Conservation (phyloP, 2,888 invertebrate species). For the Salticus scenicus region DNA sequence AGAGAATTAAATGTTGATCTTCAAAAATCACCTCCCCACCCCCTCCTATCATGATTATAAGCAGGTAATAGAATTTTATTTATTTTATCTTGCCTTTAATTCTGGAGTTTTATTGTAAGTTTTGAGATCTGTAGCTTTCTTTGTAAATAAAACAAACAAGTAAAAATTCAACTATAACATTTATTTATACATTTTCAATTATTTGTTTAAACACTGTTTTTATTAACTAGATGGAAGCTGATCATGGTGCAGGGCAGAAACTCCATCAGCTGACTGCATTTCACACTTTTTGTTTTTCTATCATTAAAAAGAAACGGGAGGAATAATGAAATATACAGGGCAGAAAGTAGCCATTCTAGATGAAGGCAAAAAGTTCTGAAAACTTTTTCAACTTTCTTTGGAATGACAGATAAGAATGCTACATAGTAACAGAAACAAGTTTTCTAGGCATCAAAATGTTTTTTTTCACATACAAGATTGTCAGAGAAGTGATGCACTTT, state of each 20-base stretch:
- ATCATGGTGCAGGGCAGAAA: slow-evolving; percentile 19
- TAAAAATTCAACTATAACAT: slow-evolving; percentile 14
- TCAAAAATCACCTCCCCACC: too few species aligned
- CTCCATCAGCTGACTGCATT: slow-evolving; percentile 14
- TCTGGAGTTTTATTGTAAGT: too few species aligned
- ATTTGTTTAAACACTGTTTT: slow-evolving; percentile 4
- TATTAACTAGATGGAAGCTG: slow-evolving; percentile 14
- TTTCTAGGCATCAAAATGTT: background rate
- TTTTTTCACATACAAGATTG: background rate
- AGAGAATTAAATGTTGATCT: too few species aligned
- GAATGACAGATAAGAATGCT: background rate
- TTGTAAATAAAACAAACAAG: background rate
- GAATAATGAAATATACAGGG: too few species aligned
- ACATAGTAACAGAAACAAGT: background rate
- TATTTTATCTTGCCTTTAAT: too few species aligned
- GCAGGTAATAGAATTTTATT: too few species aligned
- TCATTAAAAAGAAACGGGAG: too few species aligned
- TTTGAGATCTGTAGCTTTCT: too few species aligned
- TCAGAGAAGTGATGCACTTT: background rate
- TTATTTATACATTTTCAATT: slow-evolving; percentile 6
- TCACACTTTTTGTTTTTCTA: background rate
- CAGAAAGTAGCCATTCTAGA: too few species aligned
- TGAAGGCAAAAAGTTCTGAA: background rate
- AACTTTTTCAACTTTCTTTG: background rate
- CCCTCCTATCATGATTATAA: too few species aligned